A percentile compares a stretch with the other conserved stretches of the same genome.
Conservation (phyloP, 2,888 invertebrate species). For the Priocnemis perturbator region DNA sequence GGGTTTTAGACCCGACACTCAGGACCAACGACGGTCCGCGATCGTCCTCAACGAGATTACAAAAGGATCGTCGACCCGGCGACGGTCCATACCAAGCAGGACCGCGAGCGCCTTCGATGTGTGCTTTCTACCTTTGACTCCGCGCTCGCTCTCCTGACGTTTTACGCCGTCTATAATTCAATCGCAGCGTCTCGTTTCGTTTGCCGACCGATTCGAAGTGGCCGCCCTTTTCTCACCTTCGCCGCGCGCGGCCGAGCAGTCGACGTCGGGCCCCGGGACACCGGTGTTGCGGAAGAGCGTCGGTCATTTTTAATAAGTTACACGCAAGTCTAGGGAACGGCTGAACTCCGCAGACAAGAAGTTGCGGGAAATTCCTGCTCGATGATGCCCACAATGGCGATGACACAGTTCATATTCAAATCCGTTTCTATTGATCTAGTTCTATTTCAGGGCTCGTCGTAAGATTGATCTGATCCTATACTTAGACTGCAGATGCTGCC, state of each 20-base stretch:
- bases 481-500: conserved; percentile 33
- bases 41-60: conserved; percentile 73
- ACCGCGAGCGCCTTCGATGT: conserved; percentile 64
- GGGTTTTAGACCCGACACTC: conserved; percentile 63
- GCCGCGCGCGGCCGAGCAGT: too few relatives aligned
- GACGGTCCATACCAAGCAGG: conserved; percentile 65
- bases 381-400: conserved; percentile 1
- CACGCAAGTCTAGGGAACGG: too few relatives aligned
- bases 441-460: conserved; percentile 43
- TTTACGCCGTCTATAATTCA: too few relatives aligned
- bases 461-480: conserved; percentile 45
- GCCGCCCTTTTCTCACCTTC: too few relatives aligned
- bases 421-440: conserved; percentile 39
- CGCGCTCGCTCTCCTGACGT: conserved; percentile 3
- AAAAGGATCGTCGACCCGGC: conserved; percentile 65
- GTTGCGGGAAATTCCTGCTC: too few relatives aligned
- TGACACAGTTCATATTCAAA: conserved; percentile 40
- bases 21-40: conserved; percentile 54
- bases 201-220: too few relatives aligned
- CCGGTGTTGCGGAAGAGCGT: too few relatives aligned
- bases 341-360: too few relatives aligned
- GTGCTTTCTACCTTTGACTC: conserved; percentile 56
- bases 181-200: too few relatives aligned
- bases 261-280: too few relatives aligned
- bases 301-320: too few relatives aligned